Percentiles rank a stretch among this genome's conserved stretches.
These are phyloP conservation scores for Megastigmus dorsalis DNA, from an alignment of 2,888 invertebrate genomes.

Conservation along the genomic window DNA sequence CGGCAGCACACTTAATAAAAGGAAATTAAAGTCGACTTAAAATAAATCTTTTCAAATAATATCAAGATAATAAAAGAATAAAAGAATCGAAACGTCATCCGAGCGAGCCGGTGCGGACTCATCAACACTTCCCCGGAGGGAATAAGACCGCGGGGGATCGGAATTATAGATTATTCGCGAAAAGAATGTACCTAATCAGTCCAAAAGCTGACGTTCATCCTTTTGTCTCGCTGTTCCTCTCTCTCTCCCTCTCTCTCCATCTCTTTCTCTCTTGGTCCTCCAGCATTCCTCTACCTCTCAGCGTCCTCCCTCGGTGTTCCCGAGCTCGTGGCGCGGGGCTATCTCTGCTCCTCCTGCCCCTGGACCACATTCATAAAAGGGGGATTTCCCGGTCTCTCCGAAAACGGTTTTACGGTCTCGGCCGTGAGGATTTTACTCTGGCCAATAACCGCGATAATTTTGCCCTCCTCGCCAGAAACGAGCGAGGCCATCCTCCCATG, in stretches of 20 bases:
- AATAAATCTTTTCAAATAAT: constrained; percentile 19
- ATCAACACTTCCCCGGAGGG: neutral
- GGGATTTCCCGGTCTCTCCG: constrained; percentile 30
- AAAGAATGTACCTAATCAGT: constrained; percentile 46
- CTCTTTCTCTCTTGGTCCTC: constrained; percentile 2
- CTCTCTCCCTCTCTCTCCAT: neutral
- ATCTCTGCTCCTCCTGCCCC: neutral
- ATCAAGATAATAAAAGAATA: neutral
- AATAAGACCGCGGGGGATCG: constrained; percentile 21
- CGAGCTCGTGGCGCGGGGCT: neutral
- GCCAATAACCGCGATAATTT: constrained; percentile 46
- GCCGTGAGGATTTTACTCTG: constrained; percentile 32
- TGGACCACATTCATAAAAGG: constrained; percentile 40
- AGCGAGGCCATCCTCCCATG: neutral
- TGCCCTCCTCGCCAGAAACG: neutral
- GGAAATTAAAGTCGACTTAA: neutral
- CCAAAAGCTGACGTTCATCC: constrained; percentile 39
- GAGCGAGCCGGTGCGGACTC: neutral
- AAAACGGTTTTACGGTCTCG: constrained; percentile 31
- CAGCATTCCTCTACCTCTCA: neutral
- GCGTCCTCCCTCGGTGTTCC: constrained; percentile 5
- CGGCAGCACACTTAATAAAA: constrained; percentile 3
- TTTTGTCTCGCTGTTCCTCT: constrained; percentile 22
- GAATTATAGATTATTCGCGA: constrained; percentile 38
- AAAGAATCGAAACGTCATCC: constrained; percentile 14